Conservation (phyloP, 2,888 invertebrate genomes). For the Abscondita cerata region DNA sequence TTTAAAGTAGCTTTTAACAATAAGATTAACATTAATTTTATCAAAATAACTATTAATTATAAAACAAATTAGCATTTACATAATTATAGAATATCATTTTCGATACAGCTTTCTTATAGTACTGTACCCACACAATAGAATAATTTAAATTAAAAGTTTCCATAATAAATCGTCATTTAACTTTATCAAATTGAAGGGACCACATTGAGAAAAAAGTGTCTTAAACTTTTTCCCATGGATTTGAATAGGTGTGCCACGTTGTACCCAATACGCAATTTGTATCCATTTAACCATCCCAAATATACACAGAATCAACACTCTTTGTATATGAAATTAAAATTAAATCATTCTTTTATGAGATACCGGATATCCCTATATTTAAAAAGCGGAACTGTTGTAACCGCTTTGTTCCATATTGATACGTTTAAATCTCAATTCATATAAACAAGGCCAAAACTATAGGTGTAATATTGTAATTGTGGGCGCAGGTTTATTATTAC, state of each 20-base stretch:
- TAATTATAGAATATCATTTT: too few relatives aligned
- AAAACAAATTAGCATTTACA: too few relatives aligned
- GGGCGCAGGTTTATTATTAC: constrained; percentile 47
- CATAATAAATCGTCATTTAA: too few relatives aligned
- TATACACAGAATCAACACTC: constrained; percentile 44
- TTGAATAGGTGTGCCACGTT: constrained; percentile 24
- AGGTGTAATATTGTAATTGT: constrained; percentile 51
- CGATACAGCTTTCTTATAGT: too few relatives aligned
- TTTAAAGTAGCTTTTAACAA: too few relatives aligned
- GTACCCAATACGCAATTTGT: constrained; percentile 32
- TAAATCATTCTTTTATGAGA: constrained; percentile 54
- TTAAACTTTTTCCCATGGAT: not conserved
- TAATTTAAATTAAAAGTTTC: too few relatives aligned
- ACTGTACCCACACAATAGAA: too few relatives aligned
- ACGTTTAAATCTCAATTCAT: constrained; percentile 49
- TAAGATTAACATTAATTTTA: too few relatives aligned
- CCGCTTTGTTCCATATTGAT: constrained; percentile 54
- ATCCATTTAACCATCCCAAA: constrained; percentile 47
- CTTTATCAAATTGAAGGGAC: too few relatives aligned
- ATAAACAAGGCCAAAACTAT: constrained; percentile 52
- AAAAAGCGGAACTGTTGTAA: constrained; percentile 51
- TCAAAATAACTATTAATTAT: too few relatives aligned
- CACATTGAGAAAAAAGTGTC: too few relatives aligned
- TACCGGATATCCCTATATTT: constrained; percentile 54
- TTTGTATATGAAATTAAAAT: constrained; percentile 53